These are phyloP conservation scores for Phaonia tiefii DNA, from an alignment of 2,888 invertebrate genomes.

Conservation along the genomic window DNA sequence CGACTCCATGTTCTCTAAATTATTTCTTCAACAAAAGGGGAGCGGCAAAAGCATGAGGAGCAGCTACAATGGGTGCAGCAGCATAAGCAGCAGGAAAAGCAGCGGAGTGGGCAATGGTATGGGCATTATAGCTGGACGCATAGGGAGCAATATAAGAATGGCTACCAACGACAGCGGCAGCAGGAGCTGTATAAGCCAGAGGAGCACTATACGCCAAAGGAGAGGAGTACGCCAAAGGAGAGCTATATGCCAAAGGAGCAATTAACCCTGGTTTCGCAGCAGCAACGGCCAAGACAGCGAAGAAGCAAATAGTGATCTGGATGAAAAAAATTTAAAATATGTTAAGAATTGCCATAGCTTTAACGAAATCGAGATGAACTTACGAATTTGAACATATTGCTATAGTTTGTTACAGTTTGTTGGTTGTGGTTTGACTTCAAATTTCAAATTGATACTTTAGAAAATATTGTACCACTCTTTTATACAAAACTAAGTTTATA, in stretches of 20 bases:
- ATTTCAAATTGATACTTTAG: no score
- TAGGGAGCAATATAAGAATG: constrained; percentile 75
- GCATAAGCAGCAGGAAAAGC: constrained; percentile 74
- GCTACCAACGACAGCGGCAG: constrained; percentile 74
- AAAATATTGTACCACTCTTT: no score
- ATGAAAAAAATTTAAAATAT: not conserved
- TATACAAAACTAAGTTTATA: no score
- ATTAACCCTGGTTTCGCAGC: constrained; percentile 69
- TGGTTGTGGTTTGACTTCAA: no score
- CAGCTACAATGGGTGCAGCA: constrained; percentile 60
- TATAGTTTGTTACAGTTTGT: constrained; percentile 4
- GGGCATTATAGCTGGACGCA: constrained; percentile 75
- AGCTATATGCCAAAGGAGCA: constrained; percentile 55
- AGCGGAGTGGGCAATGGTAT: constrained; percentile 74
- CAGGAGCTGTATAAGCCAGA: constrained; percentile 41
- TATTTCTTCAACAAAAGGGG: constrained; percentile 63
- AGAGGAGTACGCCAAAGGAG: constrained; percentile 57
- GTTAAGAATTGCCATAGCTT: no score
- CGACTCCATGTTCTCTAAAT: constrained; percentile 39
- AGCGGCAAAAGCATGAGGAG: constrained; percentile 50
- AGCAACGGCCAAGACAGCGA: constrained; percentile 74
- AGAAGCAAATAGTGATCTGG: constrained; percentile 74
- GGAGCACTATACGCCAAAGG: constrained; percentile 57
- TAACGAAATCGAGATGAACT: no score
- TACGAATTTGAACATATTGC: constrained; percentile 76